Evolutionary conservation across 2,113 vertebrate species (phyloP), one percentile per base, ranked within the genome.

Genomic region (Romanogobio albipinnatus): DNA sequence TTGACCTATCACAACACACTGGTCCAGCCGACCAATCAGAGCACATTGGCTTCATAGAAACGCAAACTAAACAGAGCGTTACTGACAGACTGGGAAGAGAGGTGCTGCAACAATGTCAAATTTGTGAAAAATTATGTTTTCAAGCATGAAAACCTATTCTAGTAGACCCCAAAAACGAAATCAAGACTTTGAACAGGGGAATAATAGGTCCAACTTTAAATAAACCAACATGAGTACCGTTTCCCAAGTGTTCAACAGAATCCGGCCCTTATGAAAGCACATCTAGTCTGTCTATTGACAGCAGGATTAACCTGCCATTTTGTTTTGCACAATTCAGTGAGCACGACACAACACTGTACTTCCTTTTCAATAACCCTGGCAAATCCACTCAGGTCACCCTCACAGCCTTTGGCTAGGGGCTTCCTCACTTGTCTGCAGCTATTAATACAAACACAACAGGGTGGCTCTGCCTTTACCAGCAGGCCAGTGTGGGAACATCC

Each of bases 251-350:
- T 39, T 70, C 8, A 19, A 43, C 4, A 9, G 45, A 74, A 83
- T 15, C 64, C 43, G 4, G 19, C 73, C 61, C 39, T 17, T 33
- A 15, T 47, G 47, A 75, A 75, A 75, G 73, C 43, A 75, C 45
- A 51, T 26, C 39, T 78, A 77, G 47, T 9, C 15, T 10, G 4
- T 64, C 73, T 83, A 75, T 78, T 36, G 47, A n/a, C n/a, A 84
- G 62, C 39, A 77, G 86, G 85, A 84, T 90, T 86, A 87, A 59
- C 10, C 83, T 86, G 58, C 62, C 81, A 77, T 82, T 82, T 79
- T 51, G 33, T 36, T 56, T 36, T 10, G 77, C 59, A 86, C 81
- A 85, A 87, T 53, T 73, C 59, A 85, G 47, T 76, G 76, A 85
- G 51, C 81, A 87, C 39, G 33, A 29, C 83, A 85, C 74, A 90